Conservation (phyloP, 1,140 invertebrate species). For the Nautilus pompilius region DNA sequence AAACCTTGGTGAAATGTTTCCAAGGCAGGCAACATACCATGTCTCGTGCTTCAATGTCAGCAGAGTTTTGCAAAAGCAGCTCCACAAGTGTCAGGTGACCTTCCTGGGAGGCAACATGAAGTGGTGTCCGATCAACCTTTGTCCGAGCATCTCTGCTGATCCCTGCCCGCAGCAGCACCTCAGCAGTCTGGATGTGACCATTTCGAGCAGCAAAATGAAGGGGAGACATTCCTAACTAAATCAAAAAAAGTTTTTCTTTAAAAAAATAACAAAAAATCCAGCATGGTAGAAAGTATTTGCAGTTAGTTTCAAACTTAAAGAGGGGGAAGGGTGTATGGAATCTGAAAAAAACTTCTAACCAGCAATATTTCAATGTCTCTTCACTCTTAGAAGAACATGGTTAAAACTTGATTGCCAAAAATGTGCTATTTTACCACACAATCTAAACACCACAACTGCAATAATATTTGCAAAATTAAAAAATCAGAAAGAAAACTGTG, state of each 20-base stretch:
- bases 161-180: slow-evolving; percentile 78
- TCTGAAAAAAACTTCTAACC: no score
- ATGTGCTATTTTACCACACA: no score
- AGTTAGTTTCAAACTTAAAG: no score
- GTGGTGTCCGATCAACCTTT: slow-evolving; percentile 86
- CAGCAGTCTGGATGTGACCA: slow-evolving; percentile 77
- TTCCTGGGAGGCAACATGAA: slow-evolving; percentile 83
- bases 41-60: slow-evolving; percentile 75
- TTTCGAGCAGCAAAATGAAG: slow-evolving; percentile 81
- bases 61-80: slow-evolving; percentile 73
- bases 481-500: no score
- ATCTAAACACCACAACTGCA: no score
- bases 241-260: slow-evolving; percentile 2
- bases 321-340: no score
- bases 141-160: slow-evolving; percentile 83
- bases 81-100: slow-evolving; percentile 76
- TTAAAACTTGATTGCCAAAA: no score
- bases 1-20: no score
- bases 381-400: no score
- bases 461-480: no score
- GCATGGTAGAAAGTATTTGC: no score
- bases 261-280: slow-evolving; percentile 1
- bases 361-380: no score
- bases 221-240: slow-evolving; percentile 81
- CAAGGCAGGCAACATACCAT: slow-evolving; percentile 79